Evolutionary conservation across 2,797 vertebrate species (phyloP).

Genomic region (Notolabrus celidotus): DNA sequence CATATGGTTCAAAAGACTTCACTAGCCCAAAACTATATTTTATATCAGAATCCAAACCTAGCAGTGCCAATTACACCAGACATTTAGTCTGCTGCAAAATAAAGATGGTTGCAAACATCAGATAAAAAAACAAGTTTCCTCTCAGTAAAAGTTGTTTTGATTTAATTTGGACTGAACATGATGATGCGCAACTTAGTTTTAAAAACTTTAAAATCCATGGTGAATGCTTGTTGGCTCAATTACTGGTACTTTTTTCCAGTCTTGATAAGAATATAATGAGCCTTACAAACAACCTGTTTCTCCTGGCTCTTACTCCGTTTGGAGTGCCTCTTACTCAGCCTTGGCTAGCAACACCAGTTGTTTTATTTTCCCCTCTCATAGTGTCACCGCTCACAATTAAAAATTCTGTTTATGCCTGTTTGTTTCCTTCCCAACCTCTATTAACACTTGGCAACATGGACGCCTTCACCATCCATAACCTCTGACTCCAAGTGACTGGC

Average conservation of each 20-base stretch:
- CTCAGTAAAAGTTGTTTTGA: background rate
- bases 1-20: no score
- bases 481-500: constrained; percentile 31
- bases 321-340: constrained; percentile 4
- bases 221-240: background rate
- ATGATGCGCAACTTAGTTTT: background rate
- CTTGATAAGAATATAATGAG: constrained; percentile 32
- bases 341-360: constrained; percentile 15
- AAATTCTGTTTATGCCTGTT: constrained; percentile 59
- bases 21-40: no score
- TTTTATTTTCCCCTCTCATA: constrained; percentile 44
- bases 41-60: no score
- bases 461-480: constrained; percentile 52
- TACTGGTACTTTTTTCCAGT: constrained; percentile 4
- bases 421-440: constrained; percentile 66
- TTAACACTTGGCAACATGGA: constrained; percentile 69
- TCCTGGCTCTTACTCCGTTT: background rate
- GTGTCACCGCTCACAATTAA: constrained; percentile 41
- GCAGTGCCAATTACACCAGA: background rate
- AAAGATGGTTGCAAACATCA: background rate
- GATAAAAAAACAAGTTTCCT: background rate
- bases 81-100: background rate
- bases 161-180: background rate
- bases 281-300: constrained; percentile 5
- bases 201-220: background rate